Percentiles rank a stretch among this genome's conserved stretches.
phyloP scores from a whole-genome alignment of 2,888 invertebrate genomes.

The Lochmaea crataegi region DNA sequence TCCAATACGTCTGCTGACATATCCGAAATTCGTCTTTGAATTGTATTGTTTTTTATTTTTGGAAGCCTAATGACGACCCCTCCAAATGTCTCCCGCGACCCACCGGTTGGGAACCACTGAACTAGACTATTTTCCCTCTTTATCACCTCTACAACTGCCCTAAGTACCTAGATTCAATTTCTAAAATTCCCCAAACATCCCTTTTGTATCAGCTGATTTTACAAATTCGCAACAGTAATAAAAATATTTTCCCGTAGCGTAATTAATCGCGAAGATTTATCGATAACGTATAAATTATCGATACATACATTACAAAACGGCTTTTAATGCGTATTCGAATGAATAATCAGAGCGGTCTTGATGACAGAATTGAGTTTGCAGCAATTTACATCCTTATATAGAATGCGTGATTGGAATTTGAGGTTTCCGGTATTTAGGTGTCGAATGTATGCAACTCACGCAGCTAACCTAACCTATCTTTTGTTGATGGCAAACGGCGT shows the following conservation, averaged over 20 bases:
- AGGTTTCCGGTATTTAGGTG: slow-evolving; percentile 10
- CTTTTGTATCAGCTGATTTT: too few species aligned
- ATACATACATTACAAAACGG: slow-evolving; percentile 35
- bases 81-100: too few species aligned
- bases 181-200: too few species aligned
- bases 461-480: background rate
- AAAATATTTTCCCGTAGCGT: background rate
- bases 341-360: slow-evolving; percentile 30
- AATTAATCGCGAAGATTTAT: slow-evolving; percentile 32
- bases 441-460: slow-evolving; percentile 1
- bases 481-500: too few species aligned
- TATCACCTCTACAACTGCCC: too few species aligned
- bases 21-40: too few species aligned
- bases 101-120: too few species aligned
- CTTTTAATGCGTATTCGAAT: slow-evolving; percentile 34
- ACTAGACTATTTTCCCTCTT: too few species aligned
- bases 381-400: slow-evolving; percentile 18
- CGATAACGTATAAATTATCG: slow-evolving; percentile 6
- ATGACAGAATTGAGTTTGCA: slow-evolving; percentile 35
- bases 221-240: background rate
- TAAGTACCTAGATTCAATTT: too few species aligned
- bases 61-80: too few species aligned
- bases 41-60: too few species aligned
- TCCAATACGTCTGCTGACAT: too few species aligned
- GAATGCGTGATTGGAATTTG: slow-evolving; percentile 9